Evolutionary conservation across 2,113 vertebrate species (phyloP).

Genomic region (Aspidoscelis tigris): DNA sequence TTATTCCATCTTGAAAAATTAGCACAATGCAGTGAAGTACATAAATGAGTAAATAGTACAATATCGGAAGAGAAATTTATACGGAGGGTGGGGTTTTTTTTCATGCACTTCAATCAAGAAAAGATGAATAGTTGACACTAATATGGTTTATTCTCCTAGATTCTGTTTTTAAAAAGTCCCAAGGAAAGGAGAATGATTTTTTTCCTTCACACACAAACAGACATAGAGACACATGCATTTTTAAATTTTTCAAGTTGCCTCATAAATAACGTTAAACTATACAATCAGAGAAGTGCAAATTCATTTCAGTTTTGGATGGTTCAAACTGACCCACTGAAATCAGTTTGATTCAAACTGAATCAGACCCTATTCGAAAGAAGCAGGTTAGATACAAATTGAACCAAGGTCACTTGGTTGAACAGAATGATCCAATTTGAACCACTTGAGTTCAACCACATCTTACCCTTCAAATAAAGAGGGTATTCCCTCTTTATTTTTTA

Average conservation of each 20-base stretch:
- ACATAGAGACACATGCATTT: neutral
- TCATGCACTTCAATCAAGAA: neutral
- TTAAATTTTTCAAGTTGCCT: fast-evolving
- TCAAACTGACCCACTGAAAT: no score
- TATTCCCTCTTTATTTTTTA: no score
- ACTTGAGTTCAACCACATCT: no score
- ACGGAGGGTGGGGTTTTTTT: neutral
- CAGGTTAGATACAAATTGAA: no score
- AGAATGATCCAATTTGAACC: no score
- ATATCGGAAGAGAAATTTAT: neutral
- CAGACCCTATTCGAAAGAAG: no score
- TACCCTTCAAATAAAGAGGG: no score
- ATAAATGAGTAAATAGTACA: neutral
- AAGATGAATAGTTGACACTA: neutral
- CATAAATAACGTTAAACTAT: neutral
- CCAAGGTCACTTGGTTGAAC: no score
- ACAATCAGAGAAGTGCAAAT: neutral
- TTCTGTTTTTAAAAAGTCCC: neutral
- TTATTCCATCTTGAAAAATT: neutral
- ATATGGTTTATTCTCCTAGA: neutral
- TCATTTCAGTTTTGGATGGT: no score
- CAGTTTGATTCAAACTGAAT: no score
- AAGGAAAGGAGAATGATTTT: neutral
- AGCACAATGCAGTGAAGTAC: neutral
- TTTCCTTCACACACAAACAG: neutral